Base-by-base conservation (phyloP, 2,888 invertebrate species). In the Sinhomidia bicolor region DNA sequence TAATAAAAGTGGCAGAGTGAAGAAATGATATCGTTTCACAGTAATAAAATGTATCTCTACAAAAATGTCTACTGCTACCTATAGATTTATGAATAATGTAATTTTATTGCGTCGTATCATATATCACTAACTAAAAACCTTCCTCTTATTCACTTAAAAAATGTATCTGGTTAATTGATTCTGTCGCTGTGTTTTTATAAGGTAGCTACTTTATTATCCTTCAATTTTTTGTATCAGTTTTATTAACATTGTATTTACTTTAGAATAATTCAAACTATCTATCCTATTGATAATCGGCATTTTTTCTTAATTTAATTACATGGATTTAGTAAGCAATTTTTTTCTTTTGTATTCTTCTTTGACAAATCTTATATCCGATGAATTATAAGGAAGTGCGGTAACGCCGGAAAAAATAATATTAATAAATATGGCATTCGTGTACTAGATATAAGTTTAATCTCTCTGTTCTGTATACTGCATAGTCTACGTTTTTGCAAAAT, bases 151-250 rank as follows among this genome's bases (percentile, higher is more conserved):
- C 60, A 60, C 26, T 26, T 12, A 10, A 26, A 23, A 60, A 54
- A n/a, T n/a, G n/a, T 54, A 54, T 12, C 20, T 20, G n/a, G 2
- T 2, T 54, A 54, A 20, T n/a, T 29, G 17, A 32, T 29, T 68
- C 0, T n/a, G 7, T 17, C 32, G 12, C 4, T 68, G n/a, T 36
- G 36, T 36, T n/a, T 62, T 36, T 36, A 41, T 68, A 36, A 62
- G 62, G 3, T 41, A 36, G 17, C 4, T 17, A 68, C 1, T 0
- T 9, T 36, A 10, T 44, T 71, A 9, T 41, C 41, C 71, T 71
- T 32, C 44, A 65, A 26, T 68, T 68, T 65, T 65, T 65, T 62
- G 32, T 68, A 68, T 68, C 68, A 32, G n/a, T 65, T 68, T 68
- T 68, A 68, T 68, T 68, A 29, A n/a, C 1, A 29, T 5, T 65